phyloP scores from a whole-genome alignment of 2,888 invertebrate genomes.

The Hirtodrosophila duncani region DNA sequence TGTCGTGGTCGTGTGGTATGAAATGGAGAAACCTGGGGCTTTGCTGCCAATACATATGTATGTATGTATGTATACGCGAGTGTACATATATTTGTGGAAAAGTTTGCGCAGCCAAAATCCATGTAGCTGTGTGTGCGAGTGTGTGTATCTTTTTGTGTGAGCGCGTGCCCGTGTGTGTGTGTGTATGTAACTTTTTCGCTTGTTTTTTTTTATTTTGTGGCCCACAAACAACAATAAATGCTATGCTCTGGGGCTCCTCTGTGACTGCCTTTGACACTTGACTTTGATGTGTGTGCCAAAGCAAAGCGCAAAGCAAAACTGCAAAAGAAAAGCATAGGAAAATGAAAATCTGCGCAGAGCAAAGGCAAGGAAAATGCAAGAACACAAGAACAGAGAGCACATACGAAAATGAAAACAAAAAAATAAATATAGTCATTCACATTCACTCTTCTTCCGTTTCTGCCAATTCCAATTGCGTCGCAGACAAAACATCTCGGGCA shows the following conservation, averaged over 20 bases:
- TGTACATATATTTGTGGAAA: constrained; percentile 50
- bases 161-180: constrained; percentile 31
- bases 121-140: constrained; percentile 38
- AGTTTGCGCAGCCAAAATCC: constrained; percentile 68
- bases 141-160: constrained; percentile 36
- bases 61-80: constrained; percentile 29
- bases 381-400: constrained; percentile 24
- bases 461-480: constrained; percentile 65
- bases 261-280: constrained; percentile 69
- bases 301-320: constrained; percentile 1
- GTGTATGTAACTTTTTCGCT: constrained; percentile 40
- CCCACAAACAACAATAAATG: constrained; percentile 39
- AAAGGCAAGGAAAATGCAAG: constrained; percentile 28
- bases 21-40: constrained; percentile 61
- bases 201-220: constrained; percentile 39
- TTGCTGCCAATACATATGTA: constrained; percentile 29
- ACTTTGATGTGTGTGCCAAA: constrained; percentile 58
- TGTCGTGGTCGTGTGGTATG: constrained; percentile 39
- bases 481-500: constrained; percentile 48
- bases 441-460: constrained; percentile 35
- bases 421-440: constrained; percentile 22
- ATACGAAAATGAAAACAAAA: too few species aligned
- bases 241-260: too few species aligned
- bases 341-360: constrained; percentile 41
- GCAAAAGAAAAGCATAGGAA: constrained; percentile 25